A percentile compares a stretch with the other conserved stretches of the same genome.
Evolutionary conservation across 2,113 vertebrate species (phyloP).

Genomic region (Halcyon malimbica): DNA sequence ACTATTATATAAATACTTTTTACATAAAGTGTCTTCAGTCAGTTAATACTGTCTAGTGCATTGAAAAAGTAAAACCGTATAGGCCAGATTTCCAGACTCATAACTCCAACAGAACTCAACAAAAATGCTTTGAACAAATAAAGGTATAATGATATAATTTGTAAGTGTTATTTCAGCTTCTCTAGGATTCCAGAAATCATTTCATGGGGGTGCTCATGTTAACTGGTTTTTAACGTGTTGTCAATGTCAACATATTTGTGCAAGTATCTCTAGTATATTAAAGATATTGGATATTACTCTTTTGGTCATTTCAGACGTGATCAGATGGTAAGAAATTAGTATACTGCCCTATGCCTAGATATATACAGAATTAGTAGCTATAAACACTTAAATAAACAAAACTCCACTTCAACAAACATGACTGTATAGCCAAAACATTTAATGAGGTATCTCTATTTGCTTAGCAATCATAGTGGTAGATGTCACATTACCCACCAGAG

Average conservation of each 20-base stretch:
- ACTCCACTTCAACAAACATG: not conserved
- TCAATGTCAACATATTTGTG: not conserved
- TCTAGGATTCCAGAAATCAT: not conserved
- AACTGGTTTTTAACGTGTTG: not conserved
- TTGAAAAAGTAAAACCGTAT: not conserved
- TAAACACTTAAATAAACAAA: not conserved
- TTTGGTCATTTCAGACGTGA: not conserved
- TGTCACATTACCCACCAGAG: slow-evolving; percentile 34
- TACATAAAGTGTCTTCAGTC: not conserved
- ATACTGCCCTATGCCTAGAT: not conserved
- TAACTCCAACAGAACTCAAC: not conserved
- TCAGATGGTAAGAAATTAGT: not conserved
- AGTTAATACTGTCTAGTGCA: not conserved
- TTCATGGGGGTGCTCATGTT: not conserved
- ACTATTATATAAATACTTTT: not conserved
- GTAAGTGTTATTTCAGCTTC: not conserved
- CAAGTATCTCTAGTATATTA: not conserved
- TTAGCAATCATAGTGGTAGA: not conserved
- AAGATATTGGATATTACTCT: not conserved
- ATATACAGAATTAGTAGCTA: not conserved
- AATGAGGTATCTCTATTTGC: not conserved
- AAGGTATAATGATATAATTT: not conserved
- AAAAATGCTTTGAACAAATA: not conserved
- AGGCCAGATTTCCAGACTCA: not conserved
- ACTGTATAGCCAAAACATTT: not conserved